Conservation (phyloP, 2,113 vertebrate genomes). For the Xenopus tropicalis region DNA sequence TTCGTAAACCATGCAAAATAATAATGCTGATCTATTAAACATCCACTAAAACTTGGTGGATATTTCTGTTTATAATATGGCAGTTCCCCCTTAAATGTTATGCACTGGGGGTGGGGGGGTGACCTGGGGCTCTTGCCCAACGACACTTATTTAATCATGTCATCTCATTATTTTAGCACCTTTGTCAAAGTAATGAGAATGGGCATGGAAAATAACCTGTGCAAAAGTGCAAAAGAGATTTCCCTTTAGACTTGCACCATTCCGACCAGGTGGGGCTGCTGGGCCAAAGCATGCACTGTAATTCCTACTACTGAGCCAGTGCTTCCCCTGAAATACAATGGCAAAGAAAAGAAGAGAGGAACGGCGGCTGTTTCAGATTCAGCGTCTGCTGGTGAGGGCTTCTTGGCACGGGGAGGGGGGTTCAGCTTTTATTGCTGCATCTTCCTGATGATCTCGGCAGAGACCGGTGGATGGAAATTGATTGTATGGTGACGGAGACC, state of each 20-base stretch:
- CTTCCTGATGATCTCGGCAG: conserved; percentile 92
- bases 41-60: too few relatives aligned
- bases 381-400: conserved; percentile 83
- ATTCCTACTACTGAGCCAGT: conserved; percentile 69
- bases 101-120: too few relatives aligned
- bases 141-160: too few relatives aligned
- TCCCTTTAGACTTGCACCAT: conserved; percentile 80
- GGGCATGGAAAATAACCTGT: conserved; percentile 83
- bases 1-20: too few relatives aligned
- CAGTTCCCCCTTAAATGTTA: too few relatives aligned
- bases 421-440: conserved; percentile 89
- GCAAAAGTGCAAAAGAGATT: conserved; percentile 95
- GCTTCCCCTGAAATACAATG: conserved; percentile 65
- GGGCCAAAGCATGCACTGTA: conserved; percentile 82
- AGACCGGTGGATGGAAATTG: conserved; percentile 94
- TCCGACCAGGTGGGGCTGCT: conserved; percentile 76
- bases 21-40: too few relatives aligned
- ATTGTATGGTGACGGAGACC: conserved; percentile 97
- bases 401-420: conserved; percentile 70
- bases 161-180: conserved; percentile 65
- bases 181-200: conserved; percentile 76
- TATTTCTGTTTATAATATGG: too few relatives aligned
- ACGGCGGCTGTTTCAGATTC: conserved; percentile 79
- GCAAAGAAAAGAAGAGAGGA: neutral
- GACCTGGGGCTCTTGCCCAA: too few relatives aligned